Evolutionary conservation across 2,888 invertebrate species (phyloP).

Genomic region (Tetramorium bicarinatum): DNA sequence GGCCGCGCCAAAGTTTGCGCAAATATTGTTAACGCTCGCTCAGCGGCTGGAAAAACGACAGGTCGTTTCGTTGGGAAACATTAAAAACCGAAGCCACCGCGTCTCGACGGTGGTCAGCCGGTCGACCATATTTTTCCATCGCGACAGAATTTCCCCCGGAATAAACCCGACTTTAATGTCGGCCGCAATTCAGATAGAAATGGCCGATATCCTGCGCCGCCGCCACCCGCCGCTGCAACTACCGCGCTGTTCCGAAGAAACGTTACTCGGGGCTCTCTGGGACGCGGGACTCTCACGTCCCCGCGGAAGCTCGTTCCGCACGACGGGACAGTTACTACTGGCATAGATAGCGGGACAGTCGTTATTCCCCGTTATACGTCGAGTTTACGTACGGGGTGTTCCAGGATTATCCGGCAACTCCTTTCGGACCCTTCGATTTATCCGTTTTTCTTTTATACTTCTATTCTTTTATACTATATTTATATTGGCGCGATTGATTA

Average conservation of each 20-base stretch:
- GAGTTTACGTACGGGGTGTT: constrained; percentile 37
- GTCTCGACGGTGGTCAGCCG: constrained; percentile 17
- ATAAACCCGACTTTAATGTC: constrained; percentile 7
- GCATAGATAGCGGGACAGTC: constrained; percentile 61
- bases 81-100: constrained; percentile 42
- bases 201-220: constrained; percentile 56
- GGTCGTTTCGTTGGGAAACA: constrained; percentile 8
- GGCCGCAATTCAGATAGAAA: constrained; percentile 56
- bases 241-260: constrained; percentile 18
- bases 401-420: constrained; percentile 18
- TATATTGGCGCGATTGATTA: background rate
- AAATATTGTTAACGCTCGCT: constrained; percentile 52
- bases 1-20: constrained; percentile 33
- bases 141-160: constrained; percentile 49
- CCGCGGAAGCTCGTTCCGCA: constrained; percentile 49
- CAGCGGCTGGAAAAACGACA: constrained; percentile 7
- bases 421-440: constrained; percentile 1
- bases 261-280: constrained; percentile 41
- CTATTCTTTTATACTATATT: background rate
- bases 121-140: constrained; percentile 43
- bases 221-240: background rate
- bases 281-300: constrained; percentile 33
- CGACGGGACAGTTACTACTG: constrained; percentile 47
- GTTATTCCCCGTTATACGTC: constrained; percentile 64
- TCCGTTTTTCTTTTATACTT: background rate